phyloP scores from a whole-genome alignment of 2,113 vertebrate species.

The Odontesthes bonariensis region DNA sequence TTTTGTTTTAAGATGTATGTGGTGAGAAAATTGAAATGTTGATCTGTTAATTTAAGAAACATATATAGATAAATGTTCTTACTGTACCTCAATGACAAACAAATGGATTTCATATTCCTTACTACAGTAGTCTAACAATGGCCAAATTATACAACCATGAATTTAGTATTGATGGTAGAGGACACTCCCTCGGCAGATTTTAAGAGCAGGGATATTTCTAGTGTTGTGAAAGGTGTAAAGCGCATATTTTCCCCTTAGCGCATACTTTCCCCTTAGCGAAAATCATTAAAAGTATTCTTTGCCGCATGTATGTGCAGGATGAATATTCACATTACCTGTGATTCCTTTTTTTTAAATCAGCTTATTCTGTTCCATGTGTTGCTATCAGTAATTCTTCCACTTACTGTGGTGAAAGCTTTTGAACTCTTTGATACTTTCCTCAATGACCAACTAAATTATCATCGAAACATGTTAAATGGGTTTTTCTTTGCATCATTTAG shows the following conservation, averaged over 20 bases:
- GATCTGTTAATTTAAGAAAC: too few species aligned
- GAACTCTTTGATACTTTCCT: too few species aligned
- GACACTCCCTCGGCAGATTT: neutral
- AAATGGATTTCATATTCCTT: conserved; percentile 3
- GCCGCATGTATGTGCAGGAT: neutral
- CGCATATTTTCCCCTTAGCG: conserved; percentile 15
- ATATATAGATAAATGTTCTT: too few species aligned
- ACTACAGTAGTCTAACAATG: neutral
- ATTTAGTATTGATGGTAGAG: conserved; percentile 6
- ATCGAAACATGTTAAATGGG: too few species aligned
- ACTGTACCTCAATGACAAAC: neutral
- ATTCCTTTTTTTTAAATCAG: neutral
- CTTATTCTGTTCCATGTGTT: neutral
- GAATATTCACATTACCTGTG: neutral
- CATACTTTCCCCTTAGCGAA: conserved; percentile 24
- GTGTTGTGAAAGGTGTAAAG: neutral
- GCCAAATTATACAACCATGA: conserved; percentile 35
- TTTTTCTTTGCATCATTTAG: too few species aligned
- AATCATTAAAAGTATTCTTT: conserved; percentile 27
- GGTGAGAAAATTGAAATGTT: too few species aligned
- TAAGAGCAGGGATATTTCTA: neutral
- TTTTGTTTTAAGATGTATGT: too few species aligned
- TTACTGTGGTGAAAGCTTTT: too few species aligned
- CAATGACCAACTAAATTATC: too few species aligned
- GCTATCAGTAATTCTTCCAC: neutral